Conservation (phyloP, 2,888 invertebrate genomes). For the Pristionchus japonicus region DNA sequence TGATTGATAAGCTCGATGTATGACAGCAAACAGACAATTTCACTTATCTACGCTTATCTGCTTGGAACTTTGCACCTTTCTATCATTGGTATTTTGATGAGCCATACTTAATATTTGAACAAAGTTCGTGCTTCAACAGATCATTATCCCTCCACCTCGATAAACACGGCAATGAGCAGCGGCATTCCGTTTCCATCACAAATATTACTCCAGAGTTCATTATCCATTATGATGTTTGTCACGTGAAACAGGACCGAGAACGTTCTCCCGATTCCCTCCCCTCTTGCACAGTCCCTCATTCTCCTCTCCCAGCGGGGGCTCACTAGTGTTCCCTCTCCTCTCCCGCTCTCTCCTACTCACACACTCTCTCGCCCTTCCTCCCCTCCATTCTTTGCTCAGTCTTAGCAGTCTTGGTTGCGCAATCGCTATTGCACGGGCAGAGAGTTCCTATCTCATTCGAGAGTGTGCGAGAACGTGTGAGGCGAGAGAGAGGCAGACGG, state of each 20-base stretch:
- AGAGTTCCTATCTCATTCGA: slow-evolving; percentile 1
- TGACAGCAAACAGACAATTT: neutral
- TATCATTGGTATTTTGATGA: no score
- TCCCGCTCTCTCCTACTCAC: neutral
- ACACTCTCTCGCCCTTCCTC: neutral
- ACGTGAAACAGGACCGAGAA: neutral
- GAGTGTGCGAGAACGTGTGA: slow-evolving; percentile 5
- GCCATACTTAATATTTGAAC: no score
- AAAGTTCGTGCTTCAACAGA: neutral
- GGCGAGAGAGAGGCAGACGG: slow-evolving; percentile 1
- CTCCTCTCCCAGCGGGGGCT: slow-evolving; percentile 1
- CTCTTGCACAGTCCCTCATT: neutral
- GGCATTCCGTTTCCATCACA: no score
- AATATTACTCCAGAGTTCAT: no score
- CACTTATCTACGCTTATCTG: neutral
- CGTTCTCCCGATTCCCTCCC: neutral
- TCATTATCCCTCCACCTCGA: no score
- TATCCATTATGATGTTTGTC: no score
- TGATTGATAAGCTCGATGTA: neutral
- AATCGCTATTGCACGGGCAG: neutral
- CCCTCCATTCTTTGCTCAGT: slow-evolving; percentile 31
- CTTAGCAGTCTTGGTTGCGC: neutral
- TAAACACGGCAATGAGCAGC: no score
- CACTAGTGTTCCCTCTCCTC: neutral
- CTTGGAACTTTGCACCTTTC: neutral